These are phyloP conservation scores for Syritta pipiens DNA, from an alignment of 2,888 invertebrate species.

Conservation along the genomic window DNA sequence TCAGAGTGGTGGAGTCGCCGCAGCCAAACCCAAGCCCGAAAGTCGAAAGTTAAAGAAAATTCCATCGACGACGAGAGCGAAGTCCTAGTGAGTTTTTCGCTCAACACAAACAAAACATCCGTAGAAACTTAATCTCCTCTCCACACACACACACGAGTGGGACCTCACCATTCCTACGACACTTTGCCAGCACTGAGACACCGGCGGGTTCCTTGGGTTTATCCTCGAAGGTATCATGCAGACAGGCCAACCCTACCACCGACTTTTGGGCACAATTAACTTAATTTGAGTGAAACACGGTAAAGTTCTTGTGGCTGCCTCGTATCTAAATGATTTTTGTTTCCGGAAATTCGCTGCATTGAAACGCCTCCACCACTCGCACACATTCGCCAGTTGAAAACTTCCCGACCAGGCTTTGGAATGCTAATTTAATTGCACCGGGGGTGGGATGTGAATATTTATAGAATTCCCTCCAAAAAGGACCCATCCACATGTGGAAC, in stretches of 20 bases:
- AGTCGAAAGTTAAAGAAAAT: slow-evolving; percentile 41
- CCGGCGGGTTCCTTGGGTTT: slow-evolving; percentile 39
- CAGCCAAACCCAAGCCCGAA: too few relatives aligned
- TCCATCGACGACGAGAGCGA: slow-evolving; percentile 7
- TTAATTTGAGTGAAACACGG: slow-evolving; percentile 67
- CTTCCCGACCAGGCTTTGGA: slow-evolving; percentile 34
- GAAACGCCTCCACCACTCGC: slow-evolving; percentile 4
- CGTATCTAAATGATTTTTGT: slow-evolving; percentile 65
- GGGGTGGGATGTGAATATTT: neutral
- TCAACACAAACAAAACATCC: slow-evolving; percentile 28
- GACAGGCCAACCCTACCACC: slow-evolving; percentile 7
- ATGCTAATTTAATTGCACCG: slow-evolving; percentile 60
- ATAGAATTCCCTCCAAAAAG: neutral
- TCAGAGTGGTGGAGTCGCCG: neutral
- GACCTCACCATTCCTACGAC: too few relatives aligned
- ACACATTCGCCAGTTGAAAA: slow-evolving; percentile 31
- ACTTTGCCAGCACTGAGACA: too few relatives aligned
- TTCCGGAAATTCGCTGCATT: neutral
- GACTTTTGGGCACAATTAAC: slow-evolving; percentile 68
- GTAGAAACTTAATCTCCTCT: slow-evolving; percentile 37
- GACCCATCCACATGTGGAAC: neutral
- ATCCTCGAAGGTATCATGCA: slow-evolving; percentile 58
- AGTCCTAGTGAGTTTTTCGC: slow-evolving; percentile 23
- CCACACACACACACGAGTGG: neutral
- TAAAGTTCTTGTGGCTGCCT: slow-evolving; percentile 50